Conservation (phyloP, 2,113 vertebrate genomes). For the Furnarius figulus region DNA sequence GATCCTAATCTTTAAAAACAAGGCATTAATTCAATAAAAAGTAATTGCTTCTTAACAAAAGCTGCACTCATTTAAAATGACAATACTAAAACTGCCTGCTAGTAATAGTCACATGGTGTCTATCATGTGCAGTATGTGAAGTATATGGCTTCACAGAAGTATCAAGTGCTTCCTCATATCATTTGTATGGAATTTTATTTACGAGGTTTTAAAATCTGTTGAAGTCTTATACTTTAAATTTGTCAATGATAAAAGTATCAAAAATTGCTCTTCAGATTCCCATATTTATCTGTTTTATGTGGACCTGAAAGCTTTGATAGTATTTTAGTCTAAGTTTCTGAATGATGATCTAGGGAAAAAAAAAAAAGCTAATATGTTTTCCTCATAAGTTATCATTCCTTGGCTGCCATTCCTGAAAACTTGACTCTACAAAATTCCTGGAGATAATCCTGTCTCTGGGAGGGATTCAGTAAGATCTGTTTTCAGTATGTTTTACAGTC, state of each 20-base stretch:
- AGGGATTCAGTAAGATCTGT: neutral
- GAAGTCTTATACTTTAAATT: neutral
- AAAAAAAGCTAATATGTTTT: neutral
- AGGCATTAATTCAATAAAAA: constrained; percentile 52
- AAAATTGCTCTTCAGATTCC: neutral
- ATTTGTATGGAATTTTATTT: neutral
- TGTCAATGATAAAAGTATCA: neutral
- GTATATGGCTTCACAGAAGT: neutral
- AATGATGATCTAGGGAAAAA: neutral
- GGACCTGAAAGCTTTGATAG: neutral
- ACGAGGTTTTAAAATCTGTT: neutral
- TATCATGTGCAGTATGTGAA: neutral
- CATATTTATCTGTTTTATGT: neutral
- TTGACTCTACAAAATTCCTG: neutral
- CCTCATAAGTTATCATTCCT: neutral
- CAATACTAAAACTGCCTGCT: neutral
- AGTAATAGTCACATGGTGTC: neutral
- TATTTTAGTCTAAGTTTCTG: neutral
- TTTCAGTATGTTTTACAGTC: neutral
- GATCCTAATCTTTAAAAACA: neutral
- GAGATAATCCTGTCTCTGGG: neutral
- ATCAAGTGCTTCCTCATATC: neutral
- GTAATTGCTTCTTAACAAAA: constrained; percentile 14
- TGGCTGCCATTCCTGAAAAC: neutral
- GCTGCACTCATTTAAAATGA: neutral